Percentiles rank a stretch among this genome's conserved stretches.
Evolutionary conservation across 64 coral and sea anemone species (phyloP).

Genomic region (Orbicella faveolata): DNA sequence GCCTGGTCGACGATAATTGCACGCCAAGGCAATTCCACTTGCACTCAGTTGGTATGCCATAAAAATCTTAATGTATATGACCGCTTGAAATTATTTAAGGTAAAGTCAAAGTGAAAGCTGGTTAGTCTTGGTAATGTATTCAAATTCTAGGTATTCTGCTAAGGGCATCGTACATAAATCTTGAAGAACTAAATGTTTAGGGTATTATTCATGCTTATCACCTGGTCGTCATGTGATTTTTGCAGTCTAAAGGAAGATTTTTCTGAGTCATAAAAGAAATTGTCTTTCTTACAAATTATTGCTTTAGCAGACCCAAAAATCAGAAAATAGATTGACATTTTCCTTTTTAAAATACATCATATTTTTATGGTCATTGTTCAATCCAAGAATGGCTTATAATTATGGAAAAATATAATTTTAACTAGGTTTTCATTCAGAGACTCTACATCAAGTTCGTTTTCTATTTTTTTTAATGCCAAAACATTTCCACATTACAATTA

Average conservation of each 20-base stretch:
- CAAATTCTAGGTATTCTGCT: neutral
- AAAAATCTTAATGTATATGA: conserved; percentile 98
- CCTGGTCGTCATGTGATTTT: neutral
- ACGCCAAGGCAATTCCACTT: conserved; percentile 92
- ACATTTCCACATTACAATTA: neutral
- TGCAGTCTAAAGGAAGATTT: no score
- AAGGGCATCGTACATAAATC: neutral
- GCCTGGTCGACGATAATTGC: conserved; percentile 98
- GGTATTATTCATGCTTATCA: neutral
- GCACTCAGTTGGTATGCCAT: conserved; percentile 96
- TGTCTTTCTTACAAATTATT: no score
- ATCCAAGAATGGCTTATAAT: neutral
- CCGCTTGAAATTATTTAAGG: conserved; percentile 88
- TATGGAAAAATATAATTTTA: conserved; percentile 8
- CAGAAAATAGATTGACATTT: neutral
- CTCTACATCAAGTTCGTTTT: neutral
- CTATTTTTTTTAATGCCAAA: neutral
- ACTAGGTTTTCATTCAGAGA: neutral
- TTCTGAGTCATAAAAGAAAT: no score
- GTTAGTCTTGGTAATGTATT: conserved; percentile 33
- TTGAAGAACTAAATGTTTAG: neutral
- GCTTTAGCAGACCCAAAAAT: neutral
- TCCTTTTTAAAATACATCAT: neutral
- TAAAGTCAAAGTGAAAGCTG: conserved; percentile 51
- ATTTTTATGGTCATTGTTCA: neutral